These are phyloP conservation scores for Drosophila kikkawai DNA, from an alignment of 1,140 invertebrate genomes.

Conservation along the genomic window DNA sequence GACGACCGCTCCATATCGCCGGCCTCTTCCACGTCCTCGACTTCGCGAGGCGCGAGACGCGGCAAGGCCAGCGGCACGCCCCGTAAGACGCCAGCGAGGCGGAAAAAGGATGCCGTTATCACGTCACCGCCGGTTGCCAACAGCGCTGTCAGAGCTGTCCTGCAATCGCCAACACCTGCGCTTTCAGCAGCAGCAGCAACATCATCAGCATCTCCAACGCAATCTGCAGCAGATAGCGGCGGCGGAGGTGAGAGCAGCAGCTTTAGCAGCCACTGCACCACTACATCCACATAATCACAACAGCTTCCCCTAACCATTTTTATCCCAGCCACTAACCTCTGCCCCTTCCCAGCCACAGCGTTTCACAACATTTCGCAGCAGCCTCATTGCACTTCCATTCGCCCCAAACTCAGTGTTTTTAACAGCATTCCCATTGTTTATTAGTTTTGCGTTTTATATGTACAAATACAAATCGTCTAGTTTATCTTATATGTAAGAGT, in stretches of 20 bases:
- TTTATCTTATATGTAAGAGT: conserved; percentile 68
- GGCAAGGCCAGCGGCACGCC: conserved; percentile 55
- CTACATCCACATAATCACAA: conserved; percentile 50
- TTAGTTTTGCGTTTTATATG: conserved; percentile 24
- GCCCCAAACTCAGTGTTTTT: conserved; percentile 4
- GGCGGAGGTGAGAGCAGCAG: conserved; percentile 72
- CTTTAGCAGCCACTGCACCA: conserved; percentile 57
- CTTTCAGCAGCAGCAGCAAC: conserved; percentile 28
- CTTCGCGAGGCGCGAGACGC: conserved; percentile 59
- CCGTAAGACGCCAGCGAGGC: conserved; percentile 73
- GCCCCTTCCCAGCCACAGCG: conserved; percentile 19
- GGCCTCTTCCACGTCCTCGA: conserved; percentile 76
- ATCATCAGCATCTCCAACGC: conserved; percentile 27
- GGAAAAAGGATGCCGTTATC: conserved; percentile 67
- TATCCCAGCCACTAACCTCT: conserved; percentile 19
- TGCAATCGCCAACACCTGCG: conserved; percentile 2
- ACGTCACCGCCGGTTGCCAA: conserved; percentile 5
- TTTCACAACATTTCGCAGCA: conserved; percentile 17
- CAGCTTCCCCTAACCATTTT: conserved; percentile 22
- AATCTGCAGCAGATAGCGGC: conserved; percentile 20
- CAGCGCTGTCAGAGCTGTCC: conserved; percentile 2
- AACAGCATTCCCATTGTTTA: conserved; percentile 12
- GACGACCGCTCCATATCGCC: conserved; percentile 81
- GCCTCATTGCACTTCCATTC: conserved; percentile 7
- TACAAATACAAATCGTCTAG: conserved; percentile 45